A percentile compares a stretch with the other conserved stretches of the same genome.
Conservation (phyloP, 2,113 vertebrate genomes). For the Alligator mississippiensis region DNA sequence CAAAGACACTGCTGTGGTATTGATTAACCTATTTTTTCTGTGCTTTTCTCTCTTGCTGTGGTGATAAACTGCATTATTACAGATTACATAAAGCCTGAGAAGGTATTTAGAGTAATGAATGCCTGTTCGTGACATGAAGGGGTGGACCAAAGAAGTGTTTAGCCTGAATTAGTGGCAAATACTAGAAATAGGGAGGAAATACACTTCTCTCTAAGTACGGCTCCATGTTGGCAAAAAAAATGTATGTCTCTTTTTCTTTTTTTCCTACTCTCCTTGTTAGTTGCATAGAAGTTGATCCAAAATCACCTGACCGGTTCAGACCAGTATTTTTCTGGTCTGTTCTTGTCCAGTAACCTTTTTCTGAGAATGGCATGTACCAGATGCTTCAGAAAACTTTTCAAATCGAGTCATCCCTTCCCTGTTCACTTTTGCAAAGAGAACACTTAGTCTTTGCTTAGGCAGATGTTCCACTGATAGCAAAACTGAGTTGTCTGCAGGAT, state of each 20-base stretch:
- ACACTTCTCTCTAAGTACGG: not conserved
- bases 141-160: constrained; percentile 1
- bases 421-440: not conserved
- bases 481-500: not conserved
- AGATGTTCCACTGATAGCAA: not conserved
- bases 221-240: constrained; percentile 18
- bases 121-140: constrained; percentile 26
- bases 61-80: constrained; percentile 64
- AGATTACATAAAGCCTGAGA: constrained; percentile 52
- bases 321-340: not conserved
- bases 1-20: constrained; percentile 58
- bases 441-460: not conserved
- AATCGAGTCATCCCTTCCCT: not conserved
- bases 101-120: constrained; percentile 63
- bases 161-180: constrained; percentile 26
- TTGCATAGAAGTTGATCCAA: not conserved
- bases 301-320: not conserved
- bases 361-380: not conserved
- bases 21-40: constrained; percentile 74
- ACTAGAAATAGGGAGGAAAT: constrained; percentile 34
- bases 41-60: constrained; percentile 36
- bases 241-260: not conserved
- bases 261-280: not conserved
- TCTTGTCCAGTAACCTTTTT: not conserved
- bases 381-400: not conserved